Percentiles rank a stretch among this genome's conserved stretches.
Conservation (phyloP, 2,888 invertebrate genomes). For the Leucophenga maculata region DNA sequence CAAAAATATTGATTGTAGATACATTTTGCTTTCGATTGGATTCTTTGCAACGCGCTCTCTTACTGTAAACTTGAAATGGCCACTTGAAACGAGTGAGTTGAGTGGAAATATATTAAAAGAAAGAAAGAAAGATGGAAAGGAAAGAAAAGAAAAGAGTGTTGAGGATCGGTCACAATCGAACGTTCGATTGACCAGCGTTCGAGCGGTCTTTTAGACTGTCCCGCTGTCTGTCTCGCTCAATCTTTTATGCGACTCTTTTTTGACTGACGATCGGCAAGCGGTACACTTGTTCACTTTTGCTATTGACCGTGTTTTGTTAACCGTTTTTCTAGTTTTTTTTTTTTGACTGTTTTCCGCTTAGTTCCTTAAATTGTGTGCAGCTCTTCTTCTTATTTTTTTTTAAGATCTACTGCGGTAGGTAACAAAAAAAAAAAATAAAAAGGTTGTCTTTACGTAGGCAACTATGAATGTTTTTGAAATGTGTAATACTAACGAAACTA, state of each 20-base stretch:
- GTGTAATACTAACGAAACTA: no score
- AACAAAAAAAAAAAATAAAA: no score
- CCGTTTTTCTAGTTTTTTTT: conserved; percentile 40
- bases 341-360: conserved; percentile 14
- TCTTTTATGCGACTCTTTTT: background rate
- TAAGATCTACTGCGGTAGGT: conserved; percentile 52
- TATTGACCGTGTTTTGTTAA: conserved; percentile 60
- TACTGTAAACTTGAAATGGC: conserved; percentile 64
- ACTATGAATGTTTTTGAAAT: no score
- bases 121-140: background rate
- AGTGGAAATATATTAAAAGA: conserved; percentile 60
- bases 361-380: background rate
- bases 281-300: conserved; percentile 67
- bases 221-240: background rate
- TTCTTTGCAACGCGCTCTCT: conserved; percentile 26
- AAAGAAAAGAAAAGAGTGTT: conserved; percentile 38
- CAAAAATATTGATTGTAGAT: conserved; percentile 59
- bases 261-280: conserved; percentile 67
- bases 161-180: conserved; percentile 21
- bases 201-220: conserved; percentile 28
- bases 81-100: conserved; percentile 66
- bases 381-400: background rate
- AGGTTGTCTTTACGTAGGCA: no score
- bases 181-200: background rate
- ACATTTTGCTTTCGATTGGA: conserved; percentile 35